Evolutionary conservation across 2,113 vertebrate species (phyloP).

Genomic region (Rostratula benghalensis): DNA sequence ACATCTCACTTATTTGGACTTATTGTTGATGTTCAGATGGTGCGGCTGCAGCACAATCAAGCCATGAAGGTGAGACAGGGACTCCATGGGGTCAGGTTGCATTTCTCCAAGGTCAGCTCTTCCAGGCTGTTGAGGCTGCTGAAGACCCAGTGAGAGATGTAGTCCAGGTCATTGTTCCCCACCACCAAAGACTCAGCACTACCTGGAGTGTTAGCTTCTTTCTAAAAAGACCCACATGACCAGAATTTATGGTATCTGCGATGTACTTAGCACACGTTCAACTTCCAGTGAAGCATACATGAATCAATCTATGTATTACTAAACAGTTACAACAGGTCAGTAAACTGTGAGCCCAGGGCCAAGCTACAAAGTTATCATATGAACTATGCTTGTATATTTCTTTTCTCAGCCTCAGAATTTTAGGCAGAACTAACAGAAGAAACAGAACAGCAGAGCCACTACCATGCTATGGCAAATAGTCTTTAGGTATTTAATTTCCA

Average conservation of each 20-base stretch:
- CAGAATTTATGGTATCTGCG: not conserved
- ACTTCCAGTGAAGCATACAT: not conserved
- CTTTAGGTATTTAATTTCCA: not conserved
- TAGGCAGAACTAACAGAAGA: not conserved
- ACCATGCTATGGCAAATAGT: not conserved
- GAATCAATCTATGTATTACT: not conserved
- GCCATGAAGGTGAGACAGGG: constrained; percentile 94
- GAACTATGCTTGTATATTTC: not conserved
- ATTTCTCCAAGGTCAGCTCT: constrained; percentile 95
- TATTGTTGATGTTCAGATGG: constrained; percentile 92
- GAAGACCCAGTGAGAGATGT: constrained; percentile 97
- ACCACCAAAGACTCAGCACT: constrained; percentile 87
- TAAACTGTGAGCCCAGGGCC: not conserved
- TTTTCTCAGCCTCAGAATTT: not conserved
- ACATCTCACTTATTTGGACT: not conserved
- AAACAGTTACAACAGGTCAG: not conserved
- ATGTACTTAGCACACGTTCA: not conserved
- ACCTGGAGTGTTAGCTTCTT: not conserved
- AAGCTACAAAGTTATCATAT: not conserved
- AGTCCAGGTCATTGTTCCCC: constrained; percentile 97
- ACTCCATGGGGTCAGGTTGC: constrained; percentile 98
- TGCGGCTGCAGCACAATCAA: constrained; percentile 89
- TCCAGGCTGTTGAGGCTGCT: constrained; percentile 95
- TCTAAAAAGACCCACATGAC: not conserved
- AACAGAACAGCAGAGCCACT: not conserved